Base-by-base conservation (phyloP, 2,797 vertebrate species). In the Gymnoscopelus braueri region DNA sequence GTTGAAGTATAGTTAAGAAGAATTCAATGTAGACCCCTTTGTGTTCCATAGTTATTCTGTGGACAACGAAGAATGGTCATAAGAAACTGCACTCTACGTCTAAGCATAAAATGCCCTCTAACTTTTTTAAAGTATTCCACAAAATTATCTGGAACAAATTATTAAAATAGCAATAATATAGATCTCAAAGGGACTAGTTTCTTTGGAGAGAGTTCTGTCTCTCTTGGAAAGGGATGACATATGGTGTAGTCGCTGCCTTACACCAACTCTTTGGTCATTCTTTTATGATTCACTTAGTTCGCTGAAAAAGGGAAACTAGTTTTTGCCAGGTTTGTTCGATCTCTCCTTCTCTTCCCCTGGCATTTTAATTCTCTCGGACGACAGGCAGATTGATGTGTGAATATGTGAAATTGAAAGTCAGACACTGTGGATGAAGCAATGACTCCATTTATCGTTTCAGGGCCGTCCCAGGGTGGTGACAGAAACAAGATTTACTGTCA, bases 381-480 rank as follows among this genome's bases (percentile, higher is more conserved):
- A 47, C 19, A 12, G 23, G 53, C 59, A 68, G 65, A 68, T 58
- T 64, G 61, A 74, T 74, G 65, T 68, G 19, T 65, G 60, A 67
- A 57, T 66, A 49, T 61, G 13, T 65, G 50, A 58, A 58, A 63
- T 67, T 55, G 67, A 66, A 69, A 65, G 47, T 62, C 66, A 53
- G 10, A 48, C 35, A 44, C 7, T 72, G 12, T 68, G 60, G 80
- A 78, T 61, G 51, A 74, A 78, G 67, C 67, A 69, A 60, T 72
- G 54, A 60, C 60, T 71, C 35, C 1, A 56, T 83, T 83, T 75
- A 78, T 56, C 15, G 8, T 82, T 55, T 60, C 74, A 67, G 35
- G 61, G 55, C 69, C 69, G 69, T 69, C 39, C 55, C 24, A 29
- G 57, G n/a, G 55, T 35, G 70, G 66, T 79, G 59, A 67, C 65